Percentiles rank a stretch among this genome's conserved stretches.
Conservation (phyloP, 2,113 vertebrate genomes). For the Acrocephalus arundinaceus region DNA sequence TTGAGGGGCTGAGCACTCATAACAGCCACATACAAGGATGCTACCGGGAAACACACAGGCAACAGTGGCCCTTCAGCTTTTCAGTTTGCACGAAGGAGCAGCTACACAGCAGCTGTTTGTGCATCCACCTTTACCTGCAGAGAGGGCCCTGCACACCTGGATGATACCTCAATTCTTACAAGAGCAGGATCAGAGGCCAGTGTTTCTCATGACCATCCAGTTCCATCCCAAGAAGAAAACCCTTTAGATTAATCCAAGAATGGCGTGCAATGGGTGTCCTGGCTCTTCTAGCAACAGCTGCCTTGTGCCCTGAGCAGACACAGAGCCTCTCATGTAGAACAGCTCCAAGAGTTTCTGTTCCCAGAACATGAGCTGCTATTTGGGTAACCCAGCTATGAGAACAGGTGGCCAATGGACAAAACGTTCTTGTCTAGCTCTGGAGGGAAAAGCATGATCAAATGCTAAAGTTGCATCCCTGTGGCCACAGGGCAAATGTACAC, state of each 20-base stretch:
- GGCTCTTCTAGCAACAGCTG: neutral
- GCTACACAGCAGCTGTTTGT: neutral
- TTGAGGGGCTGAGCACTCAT: neutral
- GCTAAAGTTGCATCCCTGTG: neutral
- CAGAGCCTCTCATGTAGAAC: neutral
- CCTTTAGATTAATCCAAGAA: neutral
- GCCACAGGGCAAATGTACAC: neutral
- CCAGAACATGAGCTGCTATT: neutral
- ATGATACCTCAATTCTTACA: neutral
- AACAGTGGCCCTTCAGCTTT: neutral
- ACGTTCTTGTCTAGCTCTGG: neutral
- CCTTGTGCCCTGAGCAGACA: neutral
- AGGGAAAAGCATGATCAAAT: neutral
- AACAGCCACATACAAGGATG: neutral
- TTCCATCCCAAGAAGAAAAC: neutral
- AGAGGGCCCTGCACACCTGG: neutral
- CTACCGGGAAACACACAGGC: neutral
- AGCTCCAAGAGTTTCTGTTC: neutral
- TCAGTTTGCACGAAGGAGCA: neutral
- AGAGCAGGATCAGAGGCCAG: neutral
- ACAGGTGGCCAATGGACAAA: conserved; percentile 20
- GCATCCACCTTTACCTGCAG: neutral
- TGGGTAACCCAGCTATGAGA: neutral
- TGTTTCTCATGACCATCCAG: neutral
- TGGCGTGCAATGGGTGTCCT: neutral